These are phyloP conservation scores for Hypotaenidia okinawae DNA, from an alignment of 2,797 vertebrate species.

Conservation along the genomic window DNA sequence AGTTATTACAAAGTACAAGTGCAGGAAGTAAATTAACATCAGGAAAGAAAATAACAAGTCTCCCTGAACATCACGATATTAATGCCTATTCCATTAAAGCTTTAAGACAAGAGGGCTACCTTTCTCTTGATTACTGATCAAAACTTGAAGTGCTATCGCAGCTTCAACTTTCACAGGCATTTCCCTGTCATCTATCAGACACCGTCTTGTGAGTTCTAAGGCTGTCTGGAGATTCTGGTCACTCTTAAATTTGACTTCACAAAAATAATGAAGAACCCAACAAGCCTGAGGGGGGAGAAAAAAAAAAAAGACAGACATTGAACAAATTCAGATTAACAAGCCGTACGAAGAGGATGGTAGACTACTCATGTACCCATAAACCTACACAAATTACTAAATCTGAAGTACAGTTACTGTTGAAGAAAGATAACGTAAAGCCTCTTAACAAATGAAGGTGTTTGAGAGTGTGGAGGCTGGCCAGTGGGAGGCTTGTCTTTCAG, in stretches of 20 bases:
- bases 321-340: neutral
- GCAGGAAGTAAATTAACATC: neutral
- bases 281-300: constrained; percentile 83
- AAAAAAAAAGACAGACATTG: neutral
- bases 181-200: constrained; percentile 97
- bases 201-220: constrained; percentile 92
- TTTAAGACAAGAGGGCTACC: constrained; percentile 75
- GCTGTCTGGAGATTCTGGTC: constrained; percentile 98
- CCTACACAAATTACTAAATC: neutral
- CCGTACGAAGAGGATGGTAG: neutral
- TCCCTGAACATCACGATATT: neutral
- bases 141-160: constrained; percentile 97
- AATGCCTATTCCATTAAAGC: neutral
- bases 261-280: constrained; percentile 99
- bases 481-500: constrained; percentile 78
- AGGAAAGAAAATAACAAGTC: neutral
- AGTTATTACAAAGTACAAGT: neutral
- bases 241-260: constrained; percentile 98
- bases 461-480: constrained; percentile 83
- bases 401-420: neutral
- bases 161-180: constrained; percentile 99
- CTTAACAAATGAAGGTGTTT: constrained; percentile 32
- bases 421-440: neutral
- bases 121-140: constrained; percentile 99
- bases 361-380: neutral